A percentile compares a stretch with the other conserved stretches of the same genome.
Conservation (phyloP, 1,140 invertebrate genomes). For the Heterodera schachtii region DNA sequence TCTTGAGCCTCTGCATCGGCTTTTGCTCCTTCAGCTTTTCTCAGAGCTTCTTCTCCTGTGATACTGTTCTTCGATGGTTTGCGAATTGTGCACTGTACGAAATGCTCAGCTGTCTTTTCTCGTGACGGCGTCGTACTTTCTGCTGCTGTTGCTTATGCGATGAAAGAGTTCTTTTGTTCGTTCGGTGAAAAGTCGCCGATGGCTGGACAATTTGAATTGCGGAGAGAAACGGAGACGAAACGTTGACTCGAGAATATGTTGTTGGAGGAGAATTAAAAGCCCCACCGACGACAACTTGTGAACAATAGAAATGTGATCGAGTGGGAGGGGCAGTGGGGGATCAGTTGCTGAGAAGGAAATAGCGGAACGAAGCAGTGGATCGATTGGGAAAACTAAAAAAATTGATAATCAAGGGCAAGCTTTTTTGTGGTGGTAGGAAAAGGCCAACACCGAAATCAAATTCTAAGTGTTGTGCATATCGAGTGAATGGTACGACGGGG, state of each 20-base stretch:
- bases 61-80: neutral
- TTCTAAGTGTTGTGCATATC: too few relatives aligned
- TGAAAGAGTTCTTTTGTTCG: too few relatives aligned
- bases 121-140: neutral
- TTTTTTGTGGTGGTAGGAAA: too few relatives aligned
- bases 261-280: neutral
- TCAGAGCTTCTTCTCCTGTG: neutral
- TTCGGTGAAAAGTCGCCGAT: too few relatives aligned
- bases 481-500: too few relatives aligned
- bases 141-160: neutral
- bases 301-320: neutral
- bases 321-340: neutral
- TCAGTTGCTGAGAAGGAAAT: neutral
- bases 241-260: neutral
- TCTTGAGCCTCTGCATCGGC: conserved; percentile 12
- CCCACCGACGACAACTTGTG: neutral
- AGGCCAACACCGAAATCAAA: too few relatives aligned
- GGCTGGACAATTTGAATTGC: too few relatives aligned
- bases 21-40: neutral
- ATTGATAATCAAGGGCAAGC: too few relatives aligned
- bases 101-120: neutral
- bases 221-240: too few relatives aligned
- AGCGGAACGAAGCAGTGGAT: neutral
- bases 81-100: neutral
- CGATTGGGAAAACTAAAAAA: too few relatives aligned